Base-by-base conservation (phyloP, 2,797 vertebrate species). In the Heliangelus exortis region DNA sequence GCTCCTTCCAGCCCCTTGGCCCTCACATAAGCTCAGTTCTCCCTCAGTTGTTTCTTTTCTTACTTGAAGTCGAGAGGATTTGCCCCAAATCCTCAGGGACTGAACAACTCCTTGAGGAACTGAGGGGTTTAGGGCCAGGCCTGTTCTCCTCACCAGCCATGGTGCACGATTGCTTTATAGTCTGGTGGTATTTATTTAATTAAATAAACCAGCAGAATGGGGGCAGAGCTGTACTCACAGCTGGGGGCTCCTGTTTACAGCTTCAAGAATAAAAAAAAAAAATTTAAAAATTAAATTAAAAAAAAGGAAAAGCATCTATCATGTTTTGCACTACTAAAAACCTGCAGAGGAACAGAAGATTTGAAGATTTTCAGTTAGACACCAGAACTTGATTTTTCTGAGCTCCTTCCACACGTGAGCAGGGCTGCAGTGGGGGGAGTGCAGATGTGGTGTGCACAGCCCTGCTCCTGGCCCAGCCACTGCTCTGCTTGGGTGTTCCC, bases 401-500 rank as follows among this genome's bases (percentile, higher is more conserved):
- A 21, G 57, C 75, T 62, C 34, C 72, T 75, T 58, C 72, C 47
- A 2, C 8, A 3, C 8, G 1, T 0, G 20, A 62, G 71, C 10
- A 41, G 13, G 39, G 12, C 80, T 26, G 68, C 12, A 2, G 54
- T 2, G 2, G 5, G 3, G 62, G 1, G 4, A 41, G 33, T 20
- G 23, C 5, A 11, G 62, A 2, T 0, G 2, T 29, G 17, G 2
- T 0, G 12, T 5, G 31, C 31, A 1, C 11, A 4, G 15, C 1
- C 1, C 25, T 3, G 4, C 22, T 23, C 33, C 48, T 31, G 1
- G 63, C 63, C 25, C 22, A 2, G 20, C 7, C 45, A 11, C 5
- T 0, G 15, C 0, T 0, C n/a, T 15, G 47, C 39, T 6, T 1
- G 23, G 39, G 2, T 2, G 16, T 4, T 29, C 55, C 22, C 12